These are phyloP conservation scores for Phocides pigmalion DNA, from an alignment of 1,140 invertebrate species.

Conservation along the genomic window DNA sequence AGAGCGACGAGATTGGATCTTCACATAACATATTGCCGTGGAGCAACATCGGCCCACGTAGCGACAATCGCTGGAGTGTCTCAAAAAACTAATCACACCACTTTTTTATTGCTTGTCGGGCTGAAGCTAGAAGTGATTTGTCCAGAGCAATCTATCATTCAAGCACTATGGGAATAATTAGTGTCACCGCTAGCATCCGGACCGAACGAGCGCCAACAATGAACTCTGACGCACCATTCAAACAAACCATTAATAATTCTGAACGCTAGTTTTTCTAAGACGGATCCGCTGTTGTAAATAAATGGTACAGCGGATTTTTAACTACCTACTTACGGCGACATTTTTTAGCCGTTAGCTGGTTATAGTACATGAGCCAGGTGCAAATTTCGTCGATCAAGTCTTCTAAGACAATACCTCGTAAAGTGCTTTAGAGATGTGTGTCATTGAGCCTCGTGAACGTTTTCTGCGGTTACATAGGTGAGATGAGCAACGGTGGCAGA, in stretches of 20 bases:
- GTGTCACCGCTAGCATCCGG: slow-evolving; percentile 76
- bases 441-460: no score
- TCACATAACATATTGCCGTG: slow-evolving; percentile 65
- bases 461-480: no score
- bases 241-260: slow-evolving; percentile 80
- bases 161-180: slow-evolving; percentile 78
- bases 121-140: slow-evolving; percentile 73
- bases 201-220: slow-evolving; percentile 70
- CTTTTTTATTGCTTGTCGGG: slow-evolving; percentile 66
- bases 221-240: slow-evolving; percentile 71
- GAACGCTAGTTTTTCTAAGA: slow-evolving; percentile 76
- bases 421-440: no score
- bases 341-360: slow-evolving; percentile 53
- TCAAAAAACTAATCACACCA: slow-evolving; percentile 68
- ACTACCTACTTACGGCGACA: slow-evolving; percentile 77
- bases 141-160: slow-evolving; percentile 79
- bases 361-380: no score
- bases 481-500: no score
- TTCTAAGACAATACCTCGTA: no score
- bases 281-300: slow-evolving; percentile 74
- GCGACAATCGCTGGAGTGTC: slow-evolving; percentile 58
- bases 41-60: slow-evolving; percentile 64
- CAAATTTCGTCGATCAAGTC: no score
- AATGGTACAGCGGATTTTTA: slow-evolving; percentile 74
- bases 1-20: slow-evolving; percentile 59